phyloP scores from a whole-genome alignment of 2,797 vertebrate species.

The Propithecus perrieri region DNA sequence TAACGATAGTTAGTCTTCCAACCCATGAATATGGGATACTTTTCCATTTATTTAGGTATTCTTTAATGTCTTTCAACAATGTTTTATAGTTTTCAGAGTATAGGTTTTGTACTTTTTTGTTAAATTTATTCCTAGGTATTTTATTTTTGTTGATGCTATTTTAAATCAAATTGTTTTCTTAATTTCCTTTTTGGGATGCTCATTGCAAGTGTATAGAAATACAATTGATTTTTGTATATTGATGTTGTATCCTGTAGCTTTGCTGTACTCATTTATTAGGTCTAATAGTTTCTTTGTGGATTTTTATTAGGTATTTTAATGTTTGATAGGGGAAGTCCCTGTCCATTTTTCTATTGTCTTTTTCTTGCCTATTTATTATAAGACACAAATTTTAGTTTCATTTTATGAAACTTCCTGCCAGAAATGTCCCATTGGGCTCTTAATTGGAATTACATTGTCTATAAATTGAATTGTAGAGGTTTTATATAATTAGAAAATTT shows the following conservation, averaged over 20 bases:
- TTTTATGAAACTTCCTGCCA: neutral
- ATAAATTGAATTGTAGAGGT: neutral
- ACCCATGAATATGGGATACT: neutral
- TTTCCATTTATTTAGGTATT: neutral
- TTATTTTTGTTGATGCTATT: neutral
- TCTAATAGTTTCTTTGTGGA: neutral
- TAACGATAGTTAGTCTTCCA: neutral
- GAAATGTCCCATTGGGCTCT: neutral
- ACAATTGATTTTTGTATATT: neutral
- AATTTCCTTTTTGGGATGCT: neutral
- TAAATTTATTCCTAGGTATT: neutral
- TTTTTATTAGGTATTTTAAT: neutral
- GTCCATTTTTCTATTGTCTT: neutral
- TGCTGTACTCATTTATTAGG: neutral
- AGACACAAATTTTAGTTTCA: neutral
- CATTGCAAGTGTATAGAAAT: neutral
- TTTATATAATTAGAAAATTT: conserved; percentile 27
- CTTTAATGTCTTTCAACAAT: neutral
- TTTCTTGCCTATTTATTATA: neutral
- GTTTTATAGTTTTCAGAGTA: neutral
- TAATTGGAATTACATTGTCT: neutral
- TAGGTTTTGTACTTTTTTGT: neutral
- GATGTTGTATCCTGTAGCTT: neutral
- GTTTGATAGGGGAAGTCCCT: neutral
- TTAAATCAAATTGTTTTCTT: neutral